Percentiles rank a stretch among this genome's conserved stretches.
Conservation (phyloP, 2,888 invertebrate species). For the Lasius platythorax region DNA sequence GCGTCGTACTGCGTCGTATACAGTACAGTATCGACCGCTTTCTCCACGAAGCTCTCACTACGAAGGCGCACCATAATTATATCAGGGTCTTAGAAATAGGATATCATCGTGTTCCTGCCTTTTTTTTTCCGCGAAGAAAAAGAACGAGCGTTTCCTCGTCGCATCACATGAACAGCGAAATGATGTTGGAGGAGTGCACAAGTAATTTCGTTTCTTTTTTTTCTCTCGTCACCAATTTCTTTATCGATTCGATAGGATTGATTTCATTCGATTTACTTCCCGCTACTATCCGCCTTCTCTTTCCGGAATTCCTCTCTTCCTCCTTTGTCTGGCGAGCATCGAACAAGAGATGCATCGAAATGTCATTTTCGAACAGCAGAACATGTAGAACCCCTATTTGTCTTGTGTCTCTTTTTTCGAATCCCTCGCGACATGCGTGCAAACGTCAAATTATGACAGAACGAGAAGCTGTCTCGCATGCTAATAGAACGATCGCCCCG, state of each 20-base stretch:
- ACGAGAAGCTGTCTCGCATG: neutral
- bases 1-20: conserved; percentile 26
- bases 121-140: neutral
- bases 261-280: neutral
- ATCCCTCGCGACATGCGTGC: neutral
- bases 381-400: neutral
- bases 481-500: neutral
- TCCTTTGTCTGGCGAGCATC: neutral
- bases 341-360: neutral
- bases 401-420: neutral
- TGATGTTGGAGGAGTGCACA: neutral
- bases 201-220: conserved; percentile 4
- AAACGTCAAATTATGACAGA: neutral
- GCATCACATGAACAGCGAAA: neutral
- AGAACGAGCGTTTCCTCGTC: neutral
- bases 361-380: neutral
- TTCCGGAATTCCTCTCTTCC: neutral
- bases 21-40: conserved; percentile 6
- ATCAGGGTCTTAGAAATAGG: conserved; percentile 56
- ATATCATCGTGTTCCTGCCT: conserved; percentile 44
- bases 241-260: neutral
- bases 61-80: conserved; percentile 32
- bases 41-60: conserved; percentile 16
- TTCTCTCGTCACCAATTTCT: neutral
- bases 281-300: neutral